Evolutionary conservation across 1,140 invertebrate species (phyloP), one percentile per base, ranked within the genome.

Genomic region (Asbolus verrucosus): DNA sequence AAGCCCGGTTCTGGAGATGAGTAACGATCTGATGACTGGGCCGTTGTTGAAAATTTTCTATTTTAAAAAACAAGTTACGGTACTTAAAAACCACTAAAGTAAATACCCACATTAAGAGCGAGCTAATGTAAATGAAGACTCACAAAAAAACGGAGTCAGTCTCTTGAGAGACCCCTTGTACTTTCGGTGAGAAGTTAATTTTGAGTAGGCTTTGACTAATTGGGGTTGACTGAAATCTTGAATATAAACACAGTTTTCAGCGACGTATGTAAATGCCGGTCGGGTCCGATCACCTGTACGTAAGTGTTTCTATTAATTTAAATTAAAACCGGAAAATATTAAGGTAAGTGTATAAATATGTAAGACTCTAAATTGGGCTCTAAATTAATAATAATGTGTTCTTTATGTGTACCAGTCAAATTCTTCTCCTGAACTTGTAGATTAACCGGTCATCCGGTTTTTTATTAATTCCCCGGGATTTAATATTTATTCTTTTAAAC

Each of bases 1-100:
- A n/a, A n/a, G n/a, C n/a, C n/a, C n/a, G n/a, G n/a, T n/a, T n/a
- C n/a, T n/a, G n/a, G n/a, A n/a, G 24, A 27, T 27, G 24, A 27
- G 8, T 8, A 27, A 27, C 33, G 33, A 11, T n/a, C 2, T 2
- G 33, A 8, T 8, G 27, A 30, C 4, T 8, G 27, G 27, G 4
- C 11, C 11, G 33, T 8, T 36, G 2, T 5, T n/a, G 11, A 54
- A 54, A 54, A 54, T 68, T 68, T 66, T 15, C 33, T 65, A 39
- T 39, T 39, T 68, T 39, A 63, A 63, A 62, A 63, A 63, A 36
- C 61, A 39, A 63, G 61, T 39, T 19, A 43, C 11, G 61, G 19
- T 39, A 63, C 61, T 63, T 63, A 63, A 41, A 63, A 63, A 21
- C 14, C 61, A 63, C 39, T 63, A 63, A 63, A 38, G 19, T 41